Percentiles rank a stretch among this genome's conserved stretches.
phyloP scores from a whole-genome alignment of 2,797 vertebrate species.

The Capromys pilorides region DNA sequence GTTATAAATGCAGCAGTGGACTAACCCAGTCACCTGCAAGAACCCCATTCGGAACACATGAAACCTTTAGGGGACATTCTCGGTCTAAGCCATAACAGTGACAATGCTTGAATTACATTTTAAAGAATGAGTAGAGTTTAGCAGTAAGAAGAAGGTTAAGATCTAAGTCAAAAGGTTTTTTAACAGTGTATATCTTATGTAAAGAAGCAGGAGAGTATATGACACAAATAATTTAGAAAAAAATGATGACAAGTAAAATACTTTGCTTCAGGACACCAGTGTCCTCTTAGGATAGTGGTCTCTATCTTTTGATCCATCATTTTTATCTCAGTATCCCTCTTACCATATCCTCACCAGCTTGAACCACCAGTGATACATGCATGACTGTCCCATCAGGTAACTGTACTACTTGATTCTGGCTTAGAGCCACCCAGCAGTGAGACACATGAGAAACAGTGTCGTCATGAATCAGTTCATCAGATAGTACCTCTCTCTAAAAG shows the following conservation, averaged over 20 bases:
- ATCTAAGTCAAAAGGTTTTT: neutral
- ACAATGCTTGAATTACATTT: neutral
- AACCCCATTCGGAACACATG: neutral
- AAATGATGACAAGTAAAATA: neutral
- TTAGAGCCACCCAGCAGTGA: neutral
- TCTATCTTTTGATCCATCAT: neutral
- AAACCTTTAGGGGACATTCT: neutral
- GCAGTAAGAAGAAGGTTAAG: neutral
- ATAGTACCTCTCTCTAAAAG: neutral
- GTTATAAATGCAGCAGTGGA: neutral
- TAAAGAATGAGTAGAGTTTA: constrained; percentile 19
- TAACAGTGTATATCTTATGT: neutral
- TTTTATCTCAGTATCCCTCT: neutral
- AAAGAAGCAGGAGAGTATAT: neutral
- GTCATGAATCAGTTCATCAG: neutral
- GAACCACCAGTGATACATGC: neutral
- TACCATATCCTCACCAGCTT: neutral
- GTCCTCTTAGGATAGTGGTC: neutral
- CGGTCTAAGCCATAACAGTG: neutral
- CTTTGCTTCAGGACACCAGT: neutral
- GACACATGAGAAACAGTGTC: neutral
- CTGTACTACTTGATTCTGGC: neutral
- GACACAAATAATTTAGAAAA: neutral
- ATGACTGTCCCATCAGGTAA: neutral
- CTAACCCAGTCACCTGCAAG: neutral